Base-by-base conservation (phyloP, 2,888 invertebrate species). In the Drosophila kuntzei region DNA sequence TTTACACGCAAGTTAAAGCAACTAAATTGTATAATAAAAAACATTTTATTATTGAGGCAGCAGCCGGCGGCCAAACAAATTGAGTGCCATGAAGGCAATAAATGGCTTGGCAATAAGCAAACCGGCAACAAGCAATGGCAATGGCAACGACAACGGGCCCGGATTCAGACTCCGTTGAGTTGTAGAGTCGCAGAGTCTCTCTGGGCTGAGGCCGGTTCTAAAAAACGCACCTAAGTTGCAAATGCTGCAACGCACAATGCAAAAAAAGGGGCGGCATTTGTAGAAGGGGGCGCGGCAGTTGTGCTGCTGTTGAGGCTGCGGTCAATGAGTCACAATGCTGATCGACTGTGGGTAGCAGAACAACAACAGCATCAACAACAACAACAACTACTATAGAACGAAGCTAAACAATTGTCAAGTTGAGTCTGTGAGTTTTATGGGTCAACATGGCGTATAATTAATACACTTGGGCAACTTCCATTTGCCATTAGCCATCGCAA, bases 71-170 rank as follows among this genome's bases (percentile, higher is more conserved):
- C 80, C 80, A 82, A 85, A 87, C 87, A 85, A 85, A 85, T 85
- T 85, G 84, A 85, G 84, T 85, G 84, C 86, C 87, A 85, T 83
- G 87, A 87, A 87, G 83, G 80, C 83, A 83, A 83, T 87, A 83
- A 83, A 85, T 87, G 87, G 86, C 87, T 70, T 76, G 73, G 59
- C 76, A 72, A 76, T 78, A 76, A 72, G 71, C 70, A 77, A 54
- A 34, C 34, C 32, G 46, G 50, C 62, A 50, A 47, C 69, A 43
- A 36, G 60, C 22, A 29, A 34, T n/a, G 12, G 37, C 47, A 54
- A 34, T 53, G 39, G 43, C 69, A 50, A 43, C 63, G 51, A 58
- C 70, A 49, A 51, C 71, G 49, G 65, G 54, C 58, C 65, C 82
- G 75, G 58, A 68, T 62, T 61, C 46, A 27, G 62, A 20, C 34